A percentile compares a stretch with the other conserved stretches of the same genome.
phyloP scores from a whole-genome alignment of 2,888 invertebrate species.

The Coecobrya sp. region DNA sequence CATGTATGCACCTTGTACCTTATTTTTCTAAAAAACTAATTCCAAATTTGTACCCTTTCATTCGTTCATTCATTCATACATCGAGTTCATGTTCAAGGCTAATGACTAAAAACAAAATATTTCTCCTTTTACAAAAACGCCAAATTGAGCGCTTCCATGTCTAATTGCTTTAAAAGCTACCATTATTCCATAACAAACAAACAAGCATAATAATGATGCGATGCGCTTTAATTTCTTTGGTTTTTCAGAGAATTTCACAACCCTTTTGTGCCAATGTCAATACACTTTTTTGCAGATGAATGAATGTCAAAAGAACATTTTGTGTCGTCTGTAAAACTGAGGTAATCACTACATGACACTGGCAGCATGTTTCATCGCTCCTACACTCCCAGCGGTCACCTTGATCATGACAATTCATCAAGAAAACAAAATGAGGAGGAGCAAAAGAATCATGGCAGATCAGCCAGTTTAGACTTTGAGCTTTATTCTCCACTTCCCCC shows the following conservation, averaged over 20 bases:
- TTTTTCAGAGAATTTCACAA: no score
- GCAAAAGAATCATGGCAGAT: no score
- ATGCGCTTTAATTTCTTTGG: no score
- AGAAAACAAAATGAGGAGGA: background rate
- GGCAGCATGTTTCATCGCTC: constrained; percentile 43
- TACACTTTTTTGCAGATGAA: background rate
- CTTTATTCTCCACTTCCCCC: constrained; percentile 17
- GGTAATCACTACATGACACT: background rate
- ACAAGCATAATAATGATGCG: no score
- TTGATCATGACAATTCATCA: background rate
- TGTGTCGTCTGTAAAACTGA: background rate
- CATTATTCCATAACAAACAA: background rate
- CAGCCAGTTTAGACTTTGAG: constrained; percentile 65
- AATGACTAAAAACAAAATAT: background rate
- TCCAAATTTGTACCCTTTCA: constrained; percentile 56
- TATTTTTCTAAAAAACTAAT: constrained; percentile 22
- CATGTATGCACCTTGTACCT: background rate
- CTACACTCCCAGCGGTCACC: background rate
- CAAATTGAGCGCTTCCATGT: background rate
- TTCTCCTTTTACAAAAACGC: background rate
- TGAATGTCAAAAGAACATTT: constrained; percentile 9
- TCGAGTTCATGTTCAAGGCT: constrained; percentile 56
- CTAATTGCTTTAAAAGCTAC: background rate
- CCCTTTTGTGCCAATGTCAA: background rate
- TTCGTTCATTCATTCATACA: no score